Base-by-base conservation (phyloP, 2,113 vertebrate genomes). In the Apodemus sylvaticus region DNA sequence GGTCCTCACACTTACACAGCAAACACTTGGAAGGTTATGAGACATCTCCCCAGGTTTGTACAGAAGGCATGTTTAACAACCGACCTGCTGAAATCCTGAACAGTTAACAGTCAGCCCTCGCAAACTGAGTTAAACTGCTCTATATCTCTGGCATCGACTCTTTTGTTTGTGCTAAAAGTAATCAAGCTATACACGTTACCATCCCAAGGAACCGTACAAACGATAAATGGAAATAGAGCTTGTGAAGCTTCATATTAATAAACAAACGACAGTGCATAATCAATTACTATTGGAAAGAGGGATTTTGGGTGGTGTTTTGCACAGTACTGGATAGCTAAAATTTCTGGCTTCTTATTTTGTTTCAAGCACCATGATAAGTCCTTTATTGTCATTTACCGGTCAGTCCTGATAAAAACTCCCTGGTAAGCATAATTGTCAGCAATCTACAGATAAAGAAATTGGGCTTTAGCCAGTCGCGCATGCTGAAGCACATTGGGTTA, bases 221-320 rank as follows among this genome's bases (percentile, higher is more conserved):
- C 78, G 64, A 48, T 96, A 97, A 66, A 92, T 87, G 77, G 64
- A 82, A 93, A 66, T 24, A 91, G 87, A 88, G 31, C 42, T 93
- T 91, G 82, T 68, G 26, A 89, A 89, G 45, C 45, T 73, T 94
- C 87, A 66, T 36, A 66, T 83, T 89, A 93, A 93, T 91, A 94
- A 96, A 94, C 94, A 96, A 94, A 78, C 58, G 87, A 70, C 86
- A 89, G 31, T 68, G 48, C 73, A 89, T 34, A 12, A 70, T 58
- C 74, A 91, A 17, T 94, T 96, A 85, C 64, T 92, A 94, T 74
- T 77, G 78, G 81, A 93, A 96, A 97, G n/a, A 89, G 58, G 86
- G 90, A 42, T 94, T n/a, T 88, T 71, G 26, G 53, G 34, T 70
- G 29, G 39, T 29, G 55, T 86, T 89, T 83, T 86, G 51, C 7